phyloP scores from a whole-genome alignment of 2,888 invertebrate genomes.

The Erpobdella octoculata region DNA sequence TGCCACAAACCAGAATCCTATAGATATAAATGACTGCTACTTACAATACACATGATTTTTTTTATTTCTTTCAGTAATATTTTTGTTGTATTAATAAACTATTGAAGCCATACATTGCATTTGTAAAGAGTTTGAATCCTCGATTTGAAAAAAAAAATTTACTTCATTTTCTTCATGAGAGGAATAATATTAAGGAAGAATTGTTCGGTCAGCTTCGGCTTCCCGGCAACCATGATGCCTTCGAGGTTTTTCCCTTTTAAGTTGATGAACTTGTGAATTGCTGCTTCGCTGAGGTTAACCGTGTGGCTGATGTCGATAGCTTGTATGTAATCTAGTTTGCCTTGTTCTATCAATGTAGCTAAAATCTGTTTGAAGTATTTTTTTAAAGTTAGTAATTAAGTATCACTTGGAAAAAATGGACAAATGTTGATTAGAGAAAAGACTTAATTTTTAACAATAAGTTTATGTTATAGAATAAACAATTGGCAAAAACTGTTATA shows the following conservation, averaged over 20 bases:
- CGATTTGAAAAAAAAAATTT: constrained; percentile 39
- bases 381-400: no score
- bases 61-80: no score
- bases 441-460: no score
- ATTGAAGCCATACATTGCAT: no score
- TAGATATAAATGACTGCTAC: neutral
- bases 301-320: constrained; percentile 88
- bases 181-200: constrained; percentile 93
- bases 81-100: no score
- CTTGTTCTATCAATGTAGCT: constrained; percentile 80
- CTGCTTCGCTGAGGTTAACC: constrained; percentile 87
- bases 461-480: no score
- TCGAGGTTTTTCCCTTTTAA: constrained; percentile 79
- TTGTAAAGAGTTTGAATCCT: no score
- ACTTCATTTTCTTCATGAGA: constrained; percentile 83
- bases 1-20: constrained; percentile 93
- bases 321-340: constrained; percentile 66
- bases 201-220: constrained; percentile 95
- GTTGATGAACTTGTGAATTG: constrained; percentile 76
- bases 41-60: no score
- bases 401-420: no score
- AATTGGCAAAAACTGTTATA: no score
- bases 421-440: no score
- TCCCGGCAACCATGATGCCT: constrained; percentile 81
- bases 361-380: constrained; percentile 60